Evolutionary conservation across 2,888 invertebrate genomes (phyloP), one percentile per base, ranked within the genome.

Genomic region (Hartigia nigra): DNA sequence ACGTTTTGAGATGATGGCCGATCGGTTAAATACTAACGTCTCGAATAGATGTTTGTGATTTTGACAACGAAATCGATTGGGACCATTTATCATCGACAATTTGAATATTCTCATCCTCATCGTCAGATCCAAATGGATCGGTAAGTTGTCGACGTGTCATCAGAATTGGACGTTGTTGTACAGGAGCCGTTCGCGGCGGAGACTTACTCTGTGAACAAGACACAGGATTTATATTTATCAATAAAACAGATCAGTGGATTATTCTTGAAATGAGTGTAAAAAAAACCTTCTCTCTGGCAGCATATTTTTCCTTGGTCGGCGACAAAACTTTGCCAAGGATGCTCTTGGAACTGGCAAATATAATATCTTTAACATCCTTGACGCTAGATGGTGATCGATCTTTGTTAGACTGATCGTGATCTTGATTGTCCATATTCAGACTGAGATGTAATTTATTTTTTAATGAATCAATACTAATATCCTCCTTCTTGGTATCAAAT

Each of bases 101-200:
- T 84, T 90, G 90, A 83, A 91, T 88, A 80, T 91, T 91, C 81
- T 90, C 84, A 39, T 92, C 92, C 79, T 96, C 96, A 32, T 97
- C 97, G 87, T 97, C 97, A 37, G 97, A 97, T 76, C 97, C 97
- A 92, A 98, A 97, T 0, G 98, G 98, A 92, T 98, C 97, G 11
- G 95, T 95, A 83, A 97, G 93, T 91, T 97, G 97, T 78, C 97
- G 95, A 83, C 97, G 94, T 0, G 97, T 97, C 97, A 97, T 97
- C 85, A 97, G 92, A 86, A 82, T 93, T 88, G 82, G 92, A 86
- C 84, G 93, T 78, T 89, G 89, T 77, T 75, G 75, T 34, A 86
- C 87, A 55, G 83, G 82, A 31, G 76, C 79, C 84, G 84, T 81
- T 83, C 83, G 89, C 39, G 91, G 90, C 69, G 92, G 92, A 75